These are phyloP conservation scores for Protodeltote pygarga DNA, from an alignment of 2,888 invertebrate species.

Conservation along the genomic window DNA sequence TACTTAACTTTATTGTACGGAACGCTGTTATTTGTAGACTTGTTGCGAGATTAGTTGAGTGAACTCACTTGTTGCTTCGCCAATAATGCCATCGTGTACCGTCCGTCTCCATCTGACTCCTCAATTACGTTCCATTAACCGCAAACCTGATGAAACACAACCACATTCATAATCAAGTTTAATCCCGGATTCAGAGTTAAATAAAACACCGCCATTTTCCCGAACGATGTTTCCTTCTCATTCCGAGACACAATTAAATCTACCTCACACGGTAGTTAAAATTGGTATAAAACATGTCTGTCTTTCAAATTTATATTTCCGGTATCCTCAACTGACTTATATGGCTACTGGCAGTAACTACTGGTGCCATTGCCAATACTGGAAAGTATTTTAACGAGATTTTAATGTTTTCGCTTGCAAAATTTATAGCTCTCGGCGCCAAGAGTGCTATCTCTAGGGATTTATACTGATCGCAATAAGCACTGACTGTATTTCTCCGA, in stretches of 20 bases:
- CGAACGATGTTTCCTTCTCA: conserved; percentile 16
- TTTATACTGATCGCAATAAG: conserved; percentile 65
- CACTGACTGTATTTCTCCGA: conserved; percentile 32
- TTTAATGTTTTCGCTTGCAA: conserved; percentile 75
- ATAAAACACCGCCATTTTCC: conserved; percentile 11
- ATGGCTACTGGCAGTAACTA: conserved; percentile 45
- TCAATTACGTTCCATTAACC: conserved; percentile 61
- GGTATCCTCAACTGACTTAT: conserved; percentile 42
- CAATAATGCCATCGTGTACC: conserved; percentile 43
- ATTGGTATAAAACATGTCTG: conserved; percentile 10
- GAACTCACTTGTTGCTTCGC: conserved; percentile 68
- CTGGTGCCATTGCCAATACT: conserved; percentile 60
- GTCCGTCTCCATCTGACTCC: conserved; percentile 53
- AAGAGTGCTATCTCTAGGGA: conserved; percentile 59
- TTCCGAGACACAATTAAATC: conserved; percentile 31
- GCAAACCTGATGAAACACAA: conserved; percentile 41
- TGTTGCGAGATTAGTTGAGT: conserved; percentile 55
- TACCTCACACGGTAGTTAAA: conserved; percentile 31
- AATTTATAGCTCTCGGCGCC: conserved; percentile 76
- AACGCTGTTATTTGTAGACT: conserved; percentile 29
- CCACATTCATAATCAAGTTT: conserved; percentile 36
- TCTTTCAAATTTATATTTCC: conserved; percentile 37
- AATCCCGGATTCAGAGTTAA: conserved; percentile 21
- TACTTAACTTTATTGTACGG: background rate
- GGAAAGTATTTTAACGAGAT: conserved; percentile 75